A percentile compares a stretch with the other conserved stretches of the same genome.
Conservation (phyloP, 2,888 invertebrate species). For the Dysmachus trigonus region DNA sequence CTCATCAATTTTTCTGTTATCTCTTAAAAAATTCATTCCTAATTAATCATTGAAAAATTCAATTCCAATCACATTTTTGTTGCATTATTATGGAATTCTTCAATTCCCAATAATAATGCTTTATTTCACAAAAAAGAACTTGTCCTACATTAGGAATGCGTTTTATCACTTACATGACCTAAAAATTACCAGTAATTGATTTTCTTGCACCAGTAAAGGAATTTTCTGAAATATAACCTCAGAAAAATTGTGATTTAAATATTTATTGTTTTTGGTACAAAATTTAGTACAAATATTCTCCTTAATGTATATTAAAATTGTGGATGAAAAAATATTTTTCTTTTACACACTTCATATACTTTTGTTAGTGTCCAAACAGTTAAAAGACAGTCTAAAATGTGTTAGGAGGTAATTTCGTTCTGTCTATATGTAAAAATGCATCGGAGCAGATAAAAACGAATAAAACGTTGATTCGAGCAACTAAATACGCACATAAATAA, state of each 20-base stretch:
- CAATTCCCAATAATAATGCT: too few relatives aligned
- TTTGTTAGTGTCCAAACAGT: not conserved
- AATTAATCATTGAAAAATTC: too few relatives aligned
- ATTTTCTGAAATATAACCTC: not conserved
- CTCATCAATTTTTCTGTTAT: too few relatives aligned
- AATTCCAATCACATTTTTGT: too few relatives aligned
- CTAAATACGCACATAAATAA: slow-evolving; percentile 14
- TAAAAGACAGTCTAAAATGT: slow-evolving; percentile 12
- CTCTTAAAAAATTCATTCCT: too few relatives aligned
- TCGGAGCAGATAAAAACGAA: not conserved
- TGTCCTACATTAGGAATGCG: not conserved
- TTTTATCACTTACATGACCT: not conserved
- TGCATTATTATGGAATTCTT: too few relatives aligned
- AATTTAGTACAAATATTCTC: slow-evolving; percentile 31
- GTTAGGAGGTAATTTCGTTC: slow-evolving; percentile 21
- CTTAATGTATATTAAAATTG: slow-evolving; percentile 25
- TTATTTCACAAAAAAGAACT: too few relatives aligned
- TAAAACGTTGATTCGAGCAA: not conserved
- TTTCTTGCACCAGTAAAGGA: not conserved
- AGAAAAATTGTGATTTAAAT: not conserved
- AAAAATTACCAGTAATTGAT: not conserved
- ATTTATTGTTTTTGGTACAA: slow-evolving; percentile 36
- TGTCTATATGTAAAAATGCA: not conserved
- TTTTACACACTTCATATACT: not conserved
- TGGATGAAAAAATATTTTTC: slow-evolving; percentile 27